Evolutionary conservation across 2,888 invertebrate genomes (phyloP).

Genomic region (Melikaiella ostensackeni): DNA sequence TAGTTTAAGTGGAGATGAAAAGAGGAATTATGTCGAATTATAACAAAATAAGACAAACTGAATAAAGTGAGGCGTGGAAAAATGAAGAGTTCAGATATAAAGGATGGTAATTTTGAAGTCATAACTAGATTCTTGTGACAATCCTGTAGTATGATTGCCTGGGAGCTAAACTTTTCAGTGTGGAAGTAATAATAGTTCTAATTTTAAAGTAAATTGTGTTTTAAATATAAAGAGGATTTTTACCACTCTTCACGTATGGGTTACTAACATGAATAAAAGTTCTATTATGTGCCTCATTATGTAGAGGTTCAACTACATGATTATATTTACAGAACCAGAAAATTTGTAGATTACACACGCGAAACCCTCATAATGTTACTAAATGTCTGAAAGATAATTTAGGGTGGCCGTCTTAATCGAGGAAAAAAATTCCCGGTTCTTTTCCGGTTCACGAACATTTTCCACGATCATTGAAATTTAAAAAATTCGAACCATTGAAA

Average conservation of each 20-base stretch:
- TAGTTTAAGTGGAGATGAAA: neutral
- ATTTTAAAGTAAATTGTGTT: neutral
- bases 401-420: too few relatives aligned
- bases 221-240: slow-evolving; percentile 19
- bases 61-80: slow-evolving; percentile 31
- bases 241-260: too few relatives aligned
- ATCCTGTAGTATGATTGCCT: slow-evolving; percentile 13
- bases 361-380: too few relatives aligned
- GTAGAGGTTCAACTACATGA: too few relatives aligned
- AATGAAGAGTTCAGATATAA: neutral
- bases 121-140: slow-evolving; percentile 22
- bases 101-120: slow-evolving; percentile 5
- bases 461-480: too few relatives aligned
- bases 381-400: too few relatives aligned
- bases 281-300: too few relatives aligned
- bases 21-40: neutral
- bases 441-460: too few relatives aligned
- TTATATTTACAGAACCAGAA: neutral
- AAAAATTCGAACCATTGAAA: too few relatives aligned
- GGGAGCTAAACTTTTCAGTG: neutral
- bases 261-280: too few relatives aligned
- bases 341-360: neutral
- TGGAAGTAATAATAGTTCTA: neutral
- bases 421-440: too few relatives aligned
- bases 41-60: neutral